Evolutionary conservation across 2,113 vertebrate species (phyloP).

Genomic region (Bolborhynchus lineola): DNA sequence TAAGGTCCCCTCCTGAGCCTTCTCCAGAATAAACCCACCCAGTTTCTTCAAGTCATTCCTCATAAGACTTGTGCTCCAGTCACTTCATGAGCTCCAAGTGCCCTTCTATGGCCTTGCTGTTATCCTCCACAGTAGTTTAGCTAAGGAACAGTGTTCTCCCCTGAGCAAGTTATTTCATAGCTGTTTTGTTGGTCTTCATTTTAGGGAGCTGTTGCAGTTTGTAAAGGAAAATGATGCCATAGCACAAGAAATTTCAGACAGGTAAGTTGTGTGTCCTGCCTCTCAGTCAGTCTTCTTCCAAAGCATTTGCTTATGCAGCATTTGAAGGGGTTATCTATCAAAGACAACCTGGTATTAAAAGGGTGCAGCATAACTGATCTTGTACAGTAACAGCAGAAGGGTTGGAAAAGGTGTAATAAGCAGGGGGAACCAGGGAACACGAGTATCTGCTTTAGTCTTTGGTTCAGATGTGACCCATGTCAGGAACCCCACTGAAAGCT

Average conservation of each 20-base stretch:
- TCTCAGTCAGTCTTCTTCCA: neutral
- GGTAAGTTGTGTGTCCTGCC: conserved; percentile 72
- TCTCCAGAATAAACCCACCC: neutral
- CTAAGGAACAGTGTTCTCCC: neutral
- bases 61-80: neutral
- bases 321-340: neutral
- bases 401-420: neutral
- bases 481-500: neutral
- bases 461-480: neutral
- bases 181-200: neutral
- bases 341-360: neutral
- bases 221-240: conserved; percentile 89
- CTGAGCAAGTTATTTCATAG: neutral
- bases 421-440: neutral
- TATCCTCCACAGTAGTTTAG: neutral
- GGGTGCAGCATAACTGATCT: neutral
- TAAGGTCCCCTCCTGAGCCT: neutral
- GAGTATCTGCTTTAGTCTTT: neutral
- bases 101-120: neutral
- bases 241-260: conserved; percentile 85
- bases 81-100: neutral
- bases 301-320: neutral
- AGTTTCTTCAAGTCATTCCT: neutral
- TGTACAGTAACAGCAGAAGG: neutral
- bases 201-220: conserved; percentile 90